Evolutionary conservation across 2,797 vertebrate species (phyloP), one percentile per base, ranked within the genome.

Genomic region (Gymnothorax reevesii): DNA sequence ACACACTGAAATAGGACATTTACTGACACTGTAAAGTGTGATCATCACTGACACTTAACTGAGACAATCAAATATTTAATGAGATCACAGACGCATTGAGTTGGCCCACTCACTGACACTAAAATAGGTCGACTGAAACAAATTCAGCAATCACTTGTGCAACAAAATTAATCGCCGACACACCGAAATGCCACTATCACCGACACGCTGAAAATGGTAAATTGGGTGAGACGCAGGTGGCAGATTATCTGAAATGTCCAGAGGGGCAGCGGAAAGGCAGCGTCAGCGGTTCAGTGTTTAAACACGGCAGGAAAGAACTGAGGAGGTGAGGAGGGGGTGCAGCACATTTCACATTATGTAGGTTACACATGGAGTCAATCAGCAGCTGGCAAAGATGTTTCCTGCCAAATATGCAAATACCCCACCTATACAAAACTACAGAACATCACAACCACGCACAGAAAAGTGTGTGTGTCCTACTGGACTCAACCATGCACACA

Each of bases 361-460:
- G 90, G 92, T 89, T 89, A 91, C 92, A 94, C 89, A 87, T 94
- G 93, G 90, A 90, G 93, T 92, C 91, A 80, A 93, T 95, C 93
- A 90, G 83, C 89, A 62, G 89, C 87, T 90, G 71, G 62, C 57
- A 71, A 87, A 88, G 86, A 87, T 90, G 92, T 91, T 90, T 93
- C 92, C 90, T 92, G 88, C 91, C 33, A 86, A 87, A 91, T 82
- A 86, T 80, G 89, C 42, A 60, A 83, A 60, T 55, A 71, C 55
- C 86, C 88, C 75, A 54, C 82, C 84, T 88, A 66, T 83, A 90
- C 90, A 88, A 42, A 83, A 25, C 9, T 83, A 90, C 90, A 88
- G 27, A 83, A 25, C 9, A 82, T 17, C 84, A 69, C 54, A 75
- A 27, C 42, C 59, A 71, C 17, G 85, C 15, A 54, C 77, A 82